These are phyloP conservation scores for Volucella inanis DNA, from an alignment of 2,888 invertebrate species.

Conservation along the genomic window DNA sequence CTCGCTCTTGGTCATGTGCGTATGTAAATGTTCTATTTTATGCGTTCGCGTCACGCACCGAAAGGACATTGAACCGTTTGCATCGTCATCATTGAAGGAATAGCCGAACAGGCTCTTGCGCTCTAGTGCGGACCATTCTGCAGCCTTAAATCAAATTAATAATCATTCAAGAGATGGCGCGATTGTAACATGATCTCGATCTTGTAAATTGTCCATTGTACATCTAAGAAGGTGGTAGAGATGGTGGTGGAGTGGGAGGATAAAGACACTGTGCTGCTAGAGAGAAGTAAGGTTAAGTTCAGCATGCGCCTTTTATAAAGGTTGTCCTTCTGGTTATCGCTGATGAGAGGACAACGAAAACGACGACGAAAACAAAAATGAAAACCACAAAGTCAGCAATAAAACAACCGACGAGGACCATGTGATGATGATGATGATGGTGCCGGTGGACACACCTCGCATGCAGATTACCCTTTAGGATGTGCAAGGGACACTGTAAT, in stretches of 20 bases:
- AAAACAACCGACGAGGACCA: background rate
- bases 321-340: constrained; percentile 45
- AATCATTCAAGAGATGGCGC: constrained; percentile 70
- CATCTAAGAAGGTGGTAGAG: background rate
- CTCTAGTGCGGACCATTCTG: constrained; percentile 17
- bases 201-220: constrained; percentile 62
- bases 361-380: background rate
- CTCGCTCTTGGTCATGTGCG: background rate
- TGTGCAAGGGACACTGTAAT: constrained; percentile 57
- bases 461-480: constrained; percentile 70
- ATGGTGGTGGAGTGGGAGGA: background rate
- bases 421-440: constrained; percentile 29
- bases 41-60: constrained; percentile 62
- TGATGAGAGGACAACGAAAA: background rate
- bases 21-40: constrained; percentile 51
- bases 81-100: constrained; percentile 12
- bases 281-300: background rate
- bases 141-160: constrained; percentile 70
- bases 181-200: constrained; percentile 72
- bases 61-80: constrained; percentile 63
- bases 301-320: constrained; percentile 23
- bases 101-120: background rate
- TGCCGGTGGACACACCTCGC: constrained; percentile 69
- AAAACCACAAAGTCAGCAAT: background rate
- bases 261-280: background rate